A percentile compares a stretch with the other conserved stretches of the same genome.
These are phyloP conservation scores for Phytoseiulus persimilis DNA, from an alignment of 2,888 invertebrate genomes.

Conservation along the genomic window DNA sequence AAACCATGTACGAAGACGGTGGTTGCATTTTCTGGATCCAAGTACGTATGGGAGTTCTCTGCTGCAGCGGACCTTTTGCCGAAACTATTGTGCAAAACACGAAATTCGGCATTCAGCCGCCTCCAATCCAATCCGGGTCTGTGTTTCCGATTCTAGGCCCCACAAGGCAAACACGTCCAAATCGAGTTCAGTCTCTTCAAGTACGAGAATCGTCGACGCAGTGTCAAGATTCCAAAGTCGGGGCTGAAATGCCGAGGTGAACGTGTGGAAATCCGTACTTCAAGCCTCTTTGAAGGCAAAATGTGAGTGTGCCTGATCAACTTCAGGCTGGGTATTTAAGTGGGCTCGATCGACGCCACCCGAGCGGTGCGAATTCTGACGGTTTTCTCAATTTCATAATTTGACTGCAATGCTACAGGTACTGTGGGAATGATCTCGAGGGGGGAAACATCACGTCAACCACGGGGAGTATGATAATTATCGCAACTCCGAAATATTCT, in stretches of 20 bases:
- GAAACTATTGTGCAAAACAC: too few species aligned
- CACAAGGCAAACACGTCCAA: not conserved
- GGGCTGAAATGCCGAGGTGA: constrained; percentile 41
- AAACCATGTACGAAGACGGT: constrained; percentile 41
- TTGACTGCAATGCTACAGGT: not conserved
- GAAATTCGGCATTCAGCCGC: too few species aligned
- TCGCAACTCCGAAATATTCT: constrained; percentile 11
- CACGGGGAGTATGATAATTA: not conserved
- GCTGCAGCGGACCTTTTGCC: too few species aligned
- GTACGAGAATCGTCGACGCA: not conserved
- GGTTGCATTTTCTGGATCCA: constrained; percentile 44
- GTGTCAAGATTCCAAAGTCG: not conserved
- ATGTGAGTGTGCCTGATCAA: constrained; percentile 41
- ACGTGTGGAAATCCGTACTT: constrained; percentile 43
- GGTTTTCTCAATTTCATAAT: too few species aligned
- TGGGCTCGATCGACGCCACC: too few species aligned
- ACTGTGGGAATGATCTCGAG: not conserved
- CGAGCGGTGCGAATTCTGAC: too few species aligned
- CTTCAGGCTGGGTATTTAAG: not conserved
- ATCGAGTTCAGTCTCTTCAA: not conserved
- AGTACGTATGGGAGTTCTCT: constrained; percentile 41
- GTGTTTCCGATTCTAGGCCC: not conserved
- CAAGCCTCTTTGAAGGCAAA: constrained; percentile 42
- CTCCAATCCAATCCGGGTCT: not conserved
- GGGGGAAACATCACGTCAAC: not conserved